Percentiles rank a stretch among this genome's conserved stretches.
Evolutionary conservation across 2,797 vertebrate species (phyloP).

Genomic region (Clarias laeviceps): DNA sequence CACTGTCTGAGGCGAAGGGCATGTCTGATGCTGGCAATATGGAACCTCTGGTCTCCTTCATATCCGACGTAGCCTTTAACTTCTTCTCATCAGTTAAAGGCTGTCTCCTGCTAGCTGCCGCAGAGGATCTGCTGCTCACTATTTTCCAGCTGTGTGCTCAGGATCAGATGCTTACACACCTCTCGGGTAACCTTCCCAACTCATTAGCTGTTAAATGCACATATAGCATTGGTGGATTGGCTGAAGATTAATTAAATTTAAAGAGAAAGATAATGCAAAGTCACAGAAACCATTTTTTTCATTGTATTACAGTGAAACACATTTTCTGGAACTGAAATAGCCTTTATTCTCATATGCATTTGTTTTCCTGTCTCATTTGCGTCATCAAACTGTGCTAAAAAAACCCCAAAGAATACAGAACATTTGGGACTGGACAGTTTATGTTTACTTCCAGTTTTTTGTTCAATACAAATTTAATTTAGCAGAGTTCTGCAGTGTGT

Average conservation of each 20-base stretch:
- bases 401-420: too few species aligned
- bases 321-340: not conserved
- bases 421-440: not conserved
- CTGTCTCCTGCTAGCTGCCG: conserved; percentile 84
- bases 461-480: not conserved
- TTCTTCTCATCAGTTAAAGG: conserved; percentile 91
- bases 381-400: not conserved
- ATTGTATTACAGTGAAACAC: not conserved
- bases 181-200: conserved; percentile 79
- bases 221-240: not conserved
- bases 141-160: conserved; percentile 91
- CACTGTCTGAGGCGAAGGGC: conserved; percentile 85
- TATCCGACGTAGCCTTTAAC: conserved; percentile 89
- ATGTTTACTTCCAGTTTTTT: not conserved
- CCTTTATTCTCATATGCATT: not conserved
- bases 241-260: not conserved
- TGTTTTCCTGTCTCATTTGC: not conserved
- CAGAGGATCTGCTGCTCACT: conserved; percentile 90
- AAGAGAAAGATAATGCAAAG: not conserved
- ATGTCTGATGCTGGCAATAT: conserved; percentile 86
- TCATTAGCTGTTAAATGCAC: not conserved
- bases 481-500: not conserved
- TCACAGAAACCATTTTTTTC: not conserved
- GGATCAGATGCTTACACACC: conserved; percentile 77
- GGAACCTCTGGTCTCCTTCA: conserved; percentile 87